These are phyloP conservation scores for Porites rus DNA, from an alignment of 92 coral and sea anemone genomes.

Conservation along the genomic window DNA sequence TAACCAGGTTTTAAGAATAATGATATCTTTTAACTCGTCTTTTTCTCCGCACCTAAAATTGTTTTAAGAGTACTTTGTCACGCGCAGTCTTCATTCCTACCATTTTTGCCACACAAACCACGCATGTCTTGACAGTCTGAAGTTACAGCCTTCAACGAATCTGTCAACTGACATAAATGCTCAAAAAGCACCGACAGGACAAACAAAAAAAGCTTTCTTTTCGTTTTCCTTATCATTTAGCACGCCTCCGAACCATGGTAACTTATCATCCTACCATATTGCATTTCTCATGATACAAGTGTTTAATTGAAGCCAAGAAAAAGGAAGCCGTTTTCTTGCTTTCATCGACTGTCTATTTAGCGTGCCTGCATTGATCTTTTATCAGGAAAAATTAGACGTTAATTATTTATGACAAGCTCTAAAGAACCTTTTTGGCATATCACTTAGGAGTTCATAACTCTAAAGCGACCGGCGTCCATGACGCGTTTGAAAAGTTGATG, in stretches of 20 bases:
- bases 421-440: not conserved
- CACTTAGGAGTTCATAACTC: not conserved
- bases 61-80: too few species aligned
- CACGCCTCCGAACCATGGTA: not conserved
- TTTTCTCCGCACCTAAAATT: not conserved
- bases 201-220: not conserved
- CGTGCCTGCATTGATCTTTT: too few species aligned
- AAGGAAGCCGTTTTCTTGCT: not conserved
- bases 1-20: not conserved
- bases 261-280: not conserved
- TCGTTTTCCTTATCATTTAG: not conserved
- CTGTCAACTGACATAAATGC: not conserved
- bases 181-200: not conserved
- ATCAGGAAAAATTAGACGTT: not conserved
- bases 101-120: not conserved
- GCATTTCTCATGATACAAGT: not conserved
- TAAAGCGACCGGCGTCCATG: not conserved
- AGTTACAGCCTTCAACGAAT: not conserved
- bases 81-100: not conserved
- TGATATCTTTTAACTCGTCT: not conserved
- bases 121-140: not conserved
- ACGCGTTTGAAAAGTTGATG: not conserved
- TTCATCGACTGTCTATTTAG: slow-evolving; percentile 8
- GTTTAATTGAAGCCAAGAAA: not conserved
- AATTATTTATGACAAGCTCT: not conserved